Evolutionary conservation across 1,140 invertebrate genomes (phyloP), one percentile per base, ranked within the genome.

Genomic region (Zaprionus camerounensis): DNA sequence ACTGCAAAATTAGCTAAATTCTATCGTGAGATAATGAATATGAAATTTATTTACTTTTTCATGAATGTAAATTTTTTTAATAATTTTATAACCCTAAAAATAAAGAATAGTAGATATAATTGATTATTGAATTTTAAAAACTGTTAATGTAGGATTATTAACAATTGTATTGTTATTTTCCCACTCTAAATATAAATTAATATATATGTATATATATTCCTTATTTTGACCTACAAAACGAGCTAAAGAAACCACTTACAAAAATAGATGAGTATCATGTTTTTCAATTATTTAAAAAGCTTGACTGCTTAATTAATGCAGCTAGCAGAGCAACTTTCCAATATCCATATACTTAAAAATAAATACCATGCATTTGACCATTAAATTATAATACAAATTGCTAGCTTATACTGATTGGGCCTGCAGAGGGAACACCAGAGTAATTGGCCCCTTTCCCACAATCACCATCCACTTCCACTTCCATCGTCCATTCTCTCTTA

Each of bases 361-460:
- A 76, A 71, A 20, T 68, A 56, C 70, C 2, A 31, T 31, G 57
- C 69, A 81, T 84, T 88, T 84, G 57, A 88, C 76, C 84, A 88
- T 88, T 81, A 74, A 88, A 88, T 81, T 90, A 85, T 81, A 85
- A 85, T 88, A 90, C 81, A 88, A 88, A 88, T 75, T 56, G 67
- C 71, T 71, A 68, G 72, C 68, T 83, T 84, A 62, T 31, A 79
- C 80, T 86, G 57, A 12, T 24, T 24, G 38, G 65, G 53, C 20
- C 63, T 46, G 26, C 24, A 41, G 44, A n/a, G 28, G 36, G 65
- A 53, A 26, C 58, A 55, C 24, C 31, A 31, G 31, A 20, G 24
- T 20, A 24, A 56, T 59, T 15, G 15, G 15, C 26, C 24, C 24
- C 6, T 6, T 15, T 5, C 24, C 44, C 46, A 7, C 7, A 9